Percentiles rank a stretch among this genome's conserved stretches.
phyloP scores from a whole-genome alignment of 2,113 vertebrate genomes.

The Falco punctatus region DNA sequence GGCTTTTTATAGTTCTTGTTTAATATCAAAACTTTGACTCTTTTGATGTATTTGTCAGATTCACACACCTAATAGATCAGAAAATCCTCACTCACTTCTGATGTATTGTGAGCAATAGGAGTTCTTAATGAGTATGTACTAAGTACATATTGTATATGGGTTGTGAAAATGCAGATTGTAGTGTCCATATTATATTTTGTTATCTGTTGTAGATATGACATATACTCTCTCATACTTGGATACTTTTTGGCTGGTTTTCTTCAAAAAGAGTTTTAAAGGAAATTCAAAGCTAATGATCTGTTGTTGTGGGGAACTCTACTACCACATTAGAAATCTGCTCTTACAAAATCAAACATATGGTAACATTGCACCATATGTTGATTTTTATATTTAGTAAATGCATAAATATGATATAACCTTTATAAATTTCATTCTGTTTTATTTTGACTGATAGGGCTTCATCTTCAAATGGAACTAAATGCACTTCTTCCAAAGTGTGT shows the following conservation, averaged over 20 bases:
- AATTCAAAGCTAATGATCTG: constrained; percentile 55
- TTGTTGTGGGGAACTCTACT: constrained; percentile 47
- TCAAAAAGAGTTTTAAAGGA: constrained; percentile 1
- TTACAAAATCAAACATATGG: constrained; percentile 56
- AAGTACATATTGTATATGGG: background rate
- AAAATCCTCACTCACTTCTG: background rate
- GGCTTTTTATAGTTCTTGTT: background rate
- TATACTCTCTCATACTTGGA: background rate
- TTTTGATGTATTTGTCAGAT: background rate
- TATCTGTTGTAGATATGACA: background rate
- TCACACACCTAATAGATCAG: background rate
- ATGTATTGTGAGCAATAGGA: background rate
- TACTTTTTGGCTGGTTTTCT: background rate
- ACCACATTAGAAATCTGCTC: constrained; percentile 46
- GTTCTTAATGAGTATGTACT: background rate
- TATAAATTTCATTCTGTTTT: constrained; percentile 18
- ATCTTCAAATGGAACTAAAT: constrained; percentile 7
- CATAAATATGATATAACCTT: constrained; percentile 58
- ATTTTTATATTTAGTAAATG: constrained; percentile 64
- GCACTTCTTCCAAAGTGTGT: background rate
- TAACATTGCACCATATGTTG: constrained; percentile 57
- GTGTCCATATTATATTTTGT: background rate
- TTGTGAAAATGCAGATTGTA: background rate
- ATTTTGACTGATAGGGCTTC: constrained; percentile 19
- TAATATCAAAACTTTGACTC: background rate